Conservation (phyloP, 2,113 vertebrate genomes). For the Dipodomys spectabilis region DNA sequence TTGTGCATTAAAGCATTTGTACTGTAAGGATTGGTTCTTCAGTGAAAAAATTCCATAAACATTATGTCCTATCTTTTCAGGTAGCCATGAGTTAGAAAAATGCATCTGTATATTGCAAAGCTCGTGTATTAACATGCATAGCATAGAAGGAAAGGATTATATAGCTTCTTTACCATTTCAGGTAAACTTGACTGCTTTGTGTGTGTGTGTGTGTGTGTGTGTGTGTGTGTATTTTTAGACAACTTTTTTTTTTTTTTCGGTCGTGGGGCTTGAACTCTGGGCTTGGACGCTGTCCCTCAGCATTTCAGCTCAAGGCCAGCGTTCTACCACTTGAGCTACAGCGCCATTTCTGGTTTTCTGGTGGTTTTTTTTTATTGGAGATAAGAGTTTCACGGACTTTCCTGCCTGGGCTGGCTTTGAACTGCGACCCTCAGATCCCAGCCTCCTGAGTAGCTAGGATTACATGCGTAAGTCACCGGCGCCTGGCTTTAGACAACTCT, state of each 20-base stretch:
- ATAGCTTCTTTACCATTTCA: slow-evolving; percentile 97
- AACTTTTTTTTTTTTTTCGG: background rate
- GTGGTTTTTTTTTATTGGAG: too few relatives aligned
- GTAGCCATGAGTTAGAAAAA: slow-evolving; percentile 85
- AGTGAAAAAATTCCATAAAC: background rate
- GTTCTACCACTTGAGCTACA: too few relatives aligned
- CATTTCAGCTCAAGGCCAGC: too few relatives aligned
- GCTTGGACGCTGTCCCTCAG: too few relatives aligned
- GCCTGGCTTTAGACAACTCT: too few relatives aligned
- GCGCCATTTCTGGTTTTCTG: too few relatives aligned
- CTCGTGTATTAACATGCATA: slow-evolving; percentile 96
- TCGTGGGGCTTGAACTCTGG: too few relatives aligned
- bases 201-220: background rate
- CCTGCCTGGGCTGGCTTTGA: too few relatives aligned
- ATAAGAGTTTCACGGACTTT: too few relatives aligned
- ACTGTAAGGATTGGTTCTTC: background rate
- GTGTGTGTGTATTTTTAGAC: slow-evolving; percentile 2
- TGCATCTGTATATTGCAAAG: slow-evolving; percentile 96
- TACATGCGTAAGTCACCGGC: too few relatives aligned
- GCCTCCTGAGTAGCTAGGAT: too few relatives aligned
- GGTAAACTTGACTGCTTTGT: slow-evolving; percentile 82
- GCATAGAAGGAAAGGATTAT: slow-evolving; percentile 96
- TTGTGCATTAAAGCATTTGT: slow-evolving; percentile 45
- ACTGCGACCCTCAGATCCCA: too few relatives aligned
- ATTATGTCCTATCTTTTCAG: slow-evolving; percentile 53